These are phyloP conservation scores for Narcine bancroftii DNA, from an alignment of 2,113 vertebrate genomes.

Conservation along the genomic window DNA sequence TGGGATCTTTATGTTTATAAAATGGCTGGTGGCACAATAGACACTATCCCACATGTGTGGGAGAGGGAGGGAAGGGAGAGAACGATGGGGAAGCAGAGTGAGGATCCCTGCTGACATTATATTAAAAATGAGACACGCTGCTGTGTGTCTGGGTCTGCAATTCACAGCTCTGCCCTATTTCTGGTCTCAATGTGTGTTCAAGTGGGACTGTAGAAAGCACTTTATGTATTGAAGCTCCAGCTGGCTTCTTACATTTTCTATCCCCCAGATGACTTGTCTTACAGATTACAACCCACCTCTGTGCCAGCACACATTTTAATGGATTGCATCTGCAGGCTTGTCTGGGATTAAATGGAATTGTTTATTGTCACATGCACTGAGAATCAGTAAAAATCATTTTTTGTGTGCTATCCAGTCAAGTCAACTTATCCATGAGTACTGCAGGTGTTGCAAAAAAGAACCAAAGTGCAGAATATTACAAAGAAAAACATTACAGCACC, in stretches of 20 bases:
- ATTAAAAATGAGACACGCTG: background rate
- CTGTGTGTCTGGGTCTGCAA: background rate
- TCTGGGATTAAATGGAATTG: too few relatives aligned
- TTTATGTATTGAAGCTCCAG: background rate
- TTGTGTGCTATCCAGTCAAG: too few relatives aligned
- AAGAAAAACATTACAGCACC: too few relatives aligned
- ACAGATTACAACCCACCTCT: background rate
- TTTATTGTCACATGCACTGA: too few relatives aligned
- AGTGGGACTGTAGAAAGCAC: background rate
- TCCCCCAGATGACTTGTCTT: background rate
- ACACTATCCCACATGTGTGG: too few relatives aligned
- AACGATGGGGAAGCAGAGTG: background rate
- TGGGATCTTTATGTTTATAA: too few relatives aligned
- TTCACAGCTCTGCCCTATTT: background rate
- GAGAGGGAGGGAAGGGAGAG: too few relatives aligned
- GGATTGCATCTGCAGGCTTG: background rate
- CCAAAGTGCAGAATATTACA: too few relatives aligned
- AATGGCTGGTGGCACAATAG: too few relatives aligned
- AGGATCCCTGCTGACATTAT: background rate
- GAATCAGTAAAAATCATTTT: too few relatives aligned
- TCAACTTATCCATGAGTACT: too few relatives aligned
- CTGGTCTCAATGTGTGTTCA: background rate
- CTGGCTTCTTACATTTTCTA: background rate
- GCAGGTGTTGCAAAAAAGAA: too few relatives aligned
- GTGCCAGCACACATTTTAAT: background rate